Evolutionary conservation across 2,797 vertebrate species (phyloP), one percentile per base, ranked within the genome.

Genomic region (Brotula barbata): DNA sequence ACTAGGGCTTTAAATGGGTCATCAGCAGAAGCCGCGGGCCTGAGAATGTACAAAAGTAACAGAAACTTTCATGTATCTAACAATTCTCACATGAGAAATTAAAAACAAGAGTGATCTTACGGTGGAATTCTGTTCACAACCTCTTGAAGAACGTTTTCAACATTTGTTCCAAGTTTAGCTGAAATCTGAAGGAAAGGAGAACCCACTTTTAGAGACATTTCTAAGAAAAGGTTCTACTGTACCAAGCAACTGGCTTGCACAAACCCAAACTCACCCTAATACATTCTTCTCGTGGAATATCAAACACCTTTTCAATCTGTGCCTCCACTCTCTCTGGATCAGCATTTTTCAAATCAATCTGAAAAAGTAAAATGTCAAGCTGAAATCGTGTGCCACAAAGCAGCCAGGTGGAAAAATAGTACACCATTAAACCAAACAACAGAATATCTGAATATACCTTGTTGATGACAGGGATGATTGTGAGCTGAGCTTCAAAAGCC

Each of bases 301-400:
- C 96, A 85, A 99, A 98, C 31, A 94, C 82, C 48, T 93, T 98
- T 85, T 97, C 94, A 58, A 99, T 95, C 85, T 98, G 96, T 23
- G 92, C 92, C 85, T 93, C 95, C 59, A 95, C 96, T 71, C 92
- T 88, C 66, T 93, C 94, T 44, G 96, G 96, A 68, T 97, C 93
- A 28, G 97, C 96, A 75, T 96, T 95, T 90, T 95, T 98, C 74
- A 99, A 89, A 83, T 99, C 97, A 80, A 99, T 98, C 96, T 99
- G 74, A 61, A 22, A 33, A 25, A 28, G 22, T 74, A 33, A 43
- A 49, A 47, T 1, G n/a, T 13, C 14, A 50, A 8, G 31, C 20
- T 9, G 40, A 3, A 59, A 41, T 17, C 15, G 28, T 14, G 37
- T 2, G 20, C 19, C 21, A 16, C 11, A n/a, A 1, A 8, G 20